Base-by-base conservation (phyloP, 2,797 vertebrate species). In the Eulemur mongoz region DNA sequence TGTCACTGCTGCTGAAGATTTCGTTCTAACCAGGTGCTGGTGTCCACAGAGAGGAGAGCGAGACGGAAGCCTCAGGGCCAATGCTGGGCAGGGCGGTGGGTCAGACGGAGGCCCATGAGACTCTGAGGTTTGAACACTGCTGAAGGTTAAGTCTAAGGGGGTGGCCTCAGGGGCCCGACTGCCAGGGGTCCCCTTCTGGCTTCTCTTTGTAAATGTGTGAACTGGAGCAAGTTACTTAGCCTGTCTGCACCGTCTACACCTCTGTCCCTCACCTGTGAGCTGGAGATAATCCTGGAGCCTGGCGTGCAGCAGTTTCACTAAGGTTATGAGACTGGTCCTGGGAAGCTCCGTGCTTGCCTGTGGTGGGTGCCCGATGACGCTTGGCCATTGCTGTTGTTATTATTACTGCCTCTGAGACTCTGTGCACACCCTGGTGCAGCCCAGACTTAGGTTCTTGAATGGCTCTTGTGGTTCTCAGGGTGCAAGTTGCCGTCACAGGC, bases 171-270 rank as follows among this genome's bases (percentile, higher is more conserved):
- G 7, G 12, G 0, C 7, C 40, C 6, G 5, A 22, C 25, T 7
- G 1, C 43, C 11, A 2, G 10, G 5, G 5, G 9, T 52, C 20
- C 50, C 35, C 0, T 17, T 23, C 17, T 59, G 23, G 20, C 17
- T 72, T 40, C 30, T 72, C 38, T 67, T 8, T 6, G 10, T 25
- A 18, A 18, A 4, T 40, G 15, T 50, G 27, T 12, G 45, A 45
- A 38, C 23, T 10, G 40, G 32, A 35, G 38, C 3, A n/a, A 38
- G 38, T 80, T 48, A 23, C 40, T 65, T 35, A 45, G 5, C 15
- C 32, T 25, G 9, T 81, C 57, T 17, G 57, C 25, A 59, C 86
- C 27, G 2, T 81, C 57, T 17, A 48, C 25, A 59, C 86, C n/a
- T 86, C 35, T 0, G 43, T 43, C 7, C 25, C 70, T 89, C 22